These are phyloP conservation scores for Trididemnum nubilum DNA, from an alignment of 23 tunicate species.

Conservation along the genomic window DNA sequence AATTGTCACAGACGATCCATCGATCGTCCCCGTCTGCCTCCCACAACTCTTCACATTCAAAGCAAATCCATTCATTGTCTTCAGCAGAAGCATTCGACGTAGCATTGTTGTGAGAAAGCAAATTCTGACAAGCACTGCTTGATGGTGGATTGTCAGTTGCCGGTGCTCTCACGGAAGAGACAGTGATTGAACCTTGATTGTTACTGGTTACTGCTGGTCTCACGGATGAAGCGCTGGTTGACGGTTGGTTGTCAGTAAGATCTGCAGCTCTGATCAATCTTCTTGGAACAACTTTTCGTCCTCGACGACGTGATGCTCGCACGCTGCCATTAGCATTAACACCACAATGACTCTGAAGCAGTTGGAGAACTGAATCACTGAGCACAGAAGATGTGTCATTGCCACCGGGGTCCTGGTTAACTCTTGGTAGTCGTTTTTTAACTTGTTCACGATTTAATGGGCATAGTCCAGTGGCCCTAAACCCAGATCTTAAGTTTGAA, in stretches of 20 bases:
- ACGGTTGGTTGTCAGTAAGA: too few species aligned
- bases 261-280: neutral
- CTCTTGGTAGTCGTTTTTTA: neutral
- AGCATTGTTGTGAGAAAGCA: too few species aligned
- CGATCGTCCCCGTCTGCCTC: neutral
- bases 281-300: neutral
- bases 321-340: neutral
- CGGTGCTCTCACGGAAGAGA: too few species aligned
- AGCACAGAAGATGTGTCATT: neutral
- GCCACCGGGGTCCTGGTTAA: neutral
- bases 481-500: neutral
- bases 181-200: neutral
- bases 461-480: slow-evolving; percentile 1
- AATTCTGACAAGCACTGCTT: too few species aligned
- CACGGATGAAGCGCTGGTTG: too few species aligned
- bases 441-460: neutral
- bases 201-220: neutral
- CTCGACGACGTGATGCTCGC: neutral
- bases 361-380: neutral
- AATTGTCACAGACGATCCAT: too few species aligned
- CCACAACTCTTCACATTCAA: neutral
- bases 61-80: neutral
- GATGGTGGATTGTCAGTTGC: too few species aligned
- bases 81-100: too few species aligned
- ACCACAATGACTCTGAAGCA: neutral